These are phyloP conservation scores for Strigamia maritima DNA, from an alignment of 2,888 invertebrate species.

Conservation along the genomic window DNA sequence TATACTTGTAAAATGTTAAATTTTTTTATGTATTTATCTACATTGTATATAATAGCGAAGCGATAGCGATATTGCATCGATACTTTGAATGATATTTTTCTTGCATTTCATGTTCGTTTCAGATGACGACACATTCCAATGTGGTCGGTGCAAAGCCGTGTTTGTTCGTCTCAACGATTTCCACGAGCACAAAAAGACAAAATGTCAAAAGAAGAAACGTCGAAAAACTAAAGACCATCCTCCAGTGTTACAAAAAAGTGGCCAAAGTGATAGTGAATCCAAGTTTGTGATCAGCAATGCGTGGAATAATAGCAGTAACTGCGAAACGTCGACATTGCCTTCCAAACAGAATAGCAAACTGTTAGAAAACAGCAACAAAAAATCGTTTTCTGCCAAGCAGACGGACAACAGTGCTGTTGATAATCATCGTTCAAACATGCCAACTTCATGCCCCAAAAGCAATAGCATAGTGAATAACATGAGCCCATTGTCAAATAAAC, in stretches of 20 bases:
- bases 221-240: slow-evolving; percentile 26
- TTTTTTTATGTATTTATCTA: no score
- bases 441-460: slow-evolving; percentile 36
- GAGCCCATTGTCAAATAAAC: slow-evolving; percentile 36
- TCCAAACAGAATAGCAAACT: not conserved
- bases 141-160: slow-evolving; percentile 36
- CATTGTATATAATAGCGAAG: no score
- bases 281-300: slow-evolving; percentile 2
- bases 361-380: not conserved
- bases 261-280: slow-evolving; percentile 18
- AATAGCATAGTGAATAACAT: slow-evolving; percentile 16
- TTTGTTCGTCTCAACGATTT: slow-evolving; percentile 37
- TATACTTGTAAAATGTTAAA: no score
- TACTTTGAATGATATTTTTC: no score
- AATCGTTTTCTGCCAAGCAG: not conserved
- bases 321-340: not conserved
- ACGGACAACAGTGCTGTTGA: not conserved
- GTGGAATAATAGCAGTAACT: not conserved
- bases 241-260: not conserved
- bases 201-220: slow-evolving; percentile 26
- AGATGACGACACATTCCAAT: slow-evolving; percentile 39
- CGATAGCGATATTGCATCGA: no score
- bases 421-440: slow-evolving; percentile 23
- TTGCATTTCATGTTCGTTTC: not conserved
- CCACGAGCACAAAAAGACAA: slow-evolving; percentile 37